A percentile compares a stretch with the other conserved stretches of the same genome.
Evolutionary conservation across 2,888 invertebrate genomes (phyloP).

Genomic region (Boloria euphrosyne): DNA sequence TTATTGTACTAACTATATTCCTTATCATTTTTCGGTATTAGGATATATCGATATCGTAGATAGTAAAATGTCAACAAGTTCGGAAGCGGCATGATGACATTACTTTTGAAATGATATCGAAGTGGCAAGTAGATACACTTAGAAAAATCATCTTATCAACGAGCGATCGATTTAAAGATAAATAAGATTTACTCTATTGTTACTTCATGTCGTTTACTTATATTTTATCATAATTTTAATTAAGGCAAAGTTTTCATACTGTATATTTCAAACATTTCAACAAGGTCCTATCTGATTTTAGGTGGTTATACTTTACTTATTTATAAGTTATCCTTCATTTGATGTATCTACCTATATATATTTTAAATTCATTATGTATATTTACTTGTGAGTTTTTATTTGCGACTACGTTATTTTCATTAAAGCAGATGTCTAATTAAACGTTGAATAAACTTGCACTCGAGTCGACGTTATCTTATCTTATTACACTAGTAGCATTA

Average conservation of each 20-base stretch:
- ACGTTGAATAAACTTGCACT: slow-evolving; percentile 26
- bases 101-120: slow-evolving; percentile 28
- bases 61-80: neutral
- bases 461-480: slow-evolving; percentile 60
- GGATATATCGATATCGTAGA: neutral
- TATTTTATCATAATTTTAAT: no score
- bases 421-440: neutral
- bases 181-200: slow-evolving; percentile 15
- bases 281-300: no score
- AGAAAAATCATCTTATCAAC: slow-evolving; percentile 32
- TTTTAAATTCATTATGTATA: no score
- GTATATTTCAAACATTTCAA: no score
- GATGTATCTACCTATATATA: no score
- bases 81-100: slow-evolving; percentile 17
- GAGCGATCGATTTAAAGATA: slow-evolving; percentile 21
- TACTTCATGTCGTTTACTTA: no score
- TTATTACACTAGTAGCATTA: slow-evolving; percentile 59
- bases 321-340: no score
- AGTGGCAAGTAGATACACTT: slow-evolving; percentile 22
- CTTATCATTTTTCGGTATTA: no score
- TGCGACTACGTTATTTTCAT: neutral
- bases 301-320: no score
- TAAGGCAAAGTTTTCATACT: no score
- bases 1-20: no score
- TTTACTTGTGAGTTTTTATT: neutral